These are phyloP conservation scores for Ennomos erosarius DNA, from an alignment of 2,888 invertebrate species.

Conservation along the genomic window DNA sequence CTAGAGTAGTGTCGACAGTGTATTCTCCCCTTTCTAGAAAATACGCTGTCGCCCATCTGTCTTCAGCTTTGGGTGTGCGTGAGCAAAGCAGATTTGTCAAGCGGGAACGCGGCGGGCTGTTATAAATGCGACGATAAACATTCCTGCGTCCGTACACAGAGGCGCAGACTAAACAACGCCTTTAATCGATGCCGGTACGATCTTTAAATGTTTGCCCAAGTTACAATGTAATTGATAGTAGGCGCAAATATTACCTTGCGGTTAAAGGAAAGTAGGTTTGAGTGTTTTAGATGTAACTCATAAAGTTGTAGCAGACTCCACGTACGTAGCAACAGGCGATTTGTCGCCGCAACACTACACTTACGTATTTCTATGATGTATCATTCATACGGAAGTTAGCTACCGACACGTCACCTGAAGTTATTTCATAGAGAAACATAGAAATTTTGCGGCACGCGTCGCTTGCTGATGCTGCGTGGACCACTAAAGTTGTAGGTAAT, in stretches of 20 bases:
- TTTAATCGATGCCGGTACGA: slow-evolving; percentile 36
- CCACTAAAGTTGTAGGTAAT: too few relatives aligned
- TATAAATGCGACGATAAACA: slow-evolving; percentile 50
- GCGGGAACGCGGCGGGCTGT: slow-evolving; percentile 49
- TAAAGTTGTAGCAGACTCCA: too few relatives aligned
- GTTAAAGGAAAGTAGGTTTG: too few relatives aligned
- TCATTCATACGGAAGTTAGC: too few relatives aligned
- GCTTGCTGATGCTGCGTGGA: too few relatives aligned
- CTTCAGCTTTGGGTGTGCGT: slow-evolving; percentile 40
- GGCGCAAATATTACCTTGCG: not conserved
- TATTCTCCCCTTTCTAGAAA: slow-evolving; percentile 14
- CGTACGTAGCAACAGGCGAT: too few relatives aligned
- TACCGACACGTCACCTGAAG: too few relatives aligned
- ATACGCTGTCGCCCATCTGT: slow-evolving; percentile 27
- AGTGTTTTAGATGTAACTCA: too few relatives aligned
- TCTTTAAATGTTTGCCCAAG: slow-evolving; percentile 31
- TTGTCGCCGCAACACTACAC: too few relatives aligned
- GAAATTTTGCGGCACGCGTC: too few relatives aligned
- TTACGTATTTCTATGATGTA: too few relatives aligned
- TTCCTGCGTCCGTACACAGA: slow-evolving; percentile 35
- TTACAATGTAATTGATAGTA: slow-evolving; percentile 3
- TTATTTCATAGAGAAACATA: too few relatives aligned
- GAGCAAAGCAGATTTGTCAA: slow-evolving; percentile 57
- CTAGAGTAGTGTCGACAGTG: slow-evolving; percentile 1
- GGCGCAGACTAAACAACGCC: slow-evolving; percentile 37